phyloP scores from a whole-genome alignment of 92 coral and sea anemone species.

The Actinernus sp. region DNA sequence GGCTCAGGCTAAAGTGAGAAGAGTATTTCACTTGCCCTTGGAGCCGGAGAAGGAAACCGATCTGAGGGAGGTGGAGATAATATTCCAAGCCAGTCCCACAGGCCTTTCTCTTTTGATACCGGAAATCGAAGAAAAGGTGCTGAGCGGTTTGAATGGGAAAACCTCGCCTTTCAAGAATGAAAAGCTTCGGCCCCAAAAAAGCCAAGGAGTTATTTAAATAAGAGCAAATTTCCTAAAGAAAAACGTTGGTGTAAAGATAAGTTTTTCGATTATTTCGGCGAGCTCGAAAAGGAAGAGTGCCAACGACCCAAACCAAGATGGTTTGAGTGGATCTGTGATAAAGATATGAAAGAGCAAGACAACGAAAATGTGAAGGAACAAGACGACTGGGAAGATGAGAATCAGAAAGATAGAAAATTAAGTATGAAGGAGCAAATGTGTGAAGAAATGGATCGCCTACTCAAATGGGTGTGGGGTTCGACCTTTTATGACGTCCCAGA shows the following conservation, averaged over 20 bases:
- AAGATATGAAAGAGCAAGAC: no score
- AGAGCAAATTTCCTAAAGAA: background rate
- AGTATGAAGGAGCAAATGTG: no score
- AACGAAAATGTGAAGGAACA: no score
- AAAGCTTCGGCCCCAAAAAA: background rate
- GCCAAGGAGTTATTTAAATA: no score
- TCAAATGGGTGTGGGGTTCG: background rate
- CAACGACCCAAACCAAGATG: background rate
- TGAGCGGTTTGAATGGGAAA: no score
- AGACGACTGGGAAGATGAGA: no score
- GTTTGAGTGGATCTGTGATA: background rate
- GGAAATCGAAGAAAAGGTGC: background rate
- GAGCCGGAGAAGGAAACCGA: slow-evolving; percentile 35
- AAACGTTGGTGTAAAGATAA: background rate
- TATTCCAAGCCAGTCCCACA: slow-evolving; percentile 33
- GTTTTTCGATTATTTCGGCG: slow-evolving; percentile 2
- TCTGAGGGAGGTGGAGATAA: slow-evolving; percentile 14
- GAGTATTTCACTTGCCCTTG: slow-evolving; percentile 43
- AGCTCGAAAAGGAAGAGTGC: no score
- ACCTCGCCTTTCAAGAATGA: background rate
- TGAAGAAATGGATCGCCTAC: background rate
- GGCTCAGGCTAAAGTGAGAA: slow-evolving; percentile 25
- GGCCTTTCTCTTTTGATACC: slow-evolving; percentile 28
- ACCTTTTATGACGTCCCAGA: background rate
- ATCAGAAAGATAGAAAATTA: no score